A percentile compares a stretch with the other conserved stretches of the same genome.
Conservation (phyloP, 2,888 invertebrate genomes). For the Homarus gammarus region DNA sequence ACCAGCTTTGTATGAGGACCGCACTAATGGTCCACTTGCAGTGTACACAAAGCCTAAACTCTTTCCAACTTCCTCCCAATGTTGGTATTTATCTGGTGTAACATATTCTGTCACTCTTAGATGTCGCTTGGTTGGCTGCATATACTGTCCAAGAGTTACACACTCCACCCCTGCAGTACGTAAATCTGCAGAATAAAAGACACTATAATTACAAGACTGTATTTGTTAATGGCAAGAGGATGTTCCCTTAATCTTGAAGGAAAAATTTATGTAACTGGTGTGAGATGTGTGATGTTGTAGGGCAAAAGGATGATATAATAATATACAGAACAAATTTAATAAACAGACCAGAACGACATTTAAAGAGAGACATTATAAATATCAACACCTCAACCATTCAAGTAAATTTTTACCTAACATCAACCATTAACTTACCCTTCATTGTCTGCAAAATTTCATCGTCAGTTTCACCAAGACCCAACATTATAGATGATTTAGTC, state of each 20-base stretch:
- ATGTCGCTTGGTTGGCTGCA: conserved; percentile 99
- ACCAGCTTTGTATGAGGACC: conserved; percentile 95
- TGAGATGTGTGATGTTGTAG: too few relatives aligned
- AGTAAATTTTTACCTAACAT: not conserved
- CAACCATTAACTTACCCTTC: conserved; percentile 82
- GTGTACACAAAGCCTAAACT: conserved; percentile 96
- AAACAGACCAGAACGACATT: too few relatives aligned
- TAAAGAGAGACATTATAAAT: too few relatives aligned
- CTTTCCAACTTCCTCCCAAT: conserved; percentile 90
- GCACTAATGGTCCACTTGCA: conserved; percentile 97
- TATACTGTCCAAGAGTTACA: conserved; percentile 98
- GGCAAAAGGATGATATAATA: too few relatives aligned
- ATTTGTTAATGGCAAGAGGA: too few relatives aligned
- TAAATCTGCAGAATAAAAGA: conserved; percentile 84
- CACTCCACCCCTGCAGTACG: conserved; percentile 92
- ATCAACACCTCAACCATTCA: too few relatives aligned
- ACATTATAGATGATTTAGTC: conserved; percentile 99
- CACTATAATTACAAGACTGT: not conserved
- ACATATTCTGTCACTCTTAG: conserved; percentile 94
- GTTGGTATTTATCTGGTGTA: conserved; percentile 91
- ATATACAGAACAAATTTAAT: not conserved
- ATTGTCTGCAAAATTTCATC: conserved; percentile 91
- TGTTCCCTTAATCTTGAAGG: too few relatives aligned
- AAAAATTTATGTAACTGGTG: too few relatives aligned
- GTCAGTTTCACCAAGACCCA: conserved; percentile 95